Evolutionary conservation across 2,888 invertebrate species (phyloP).

Genomic region (Drosophila neoperkinsi): DNA sequence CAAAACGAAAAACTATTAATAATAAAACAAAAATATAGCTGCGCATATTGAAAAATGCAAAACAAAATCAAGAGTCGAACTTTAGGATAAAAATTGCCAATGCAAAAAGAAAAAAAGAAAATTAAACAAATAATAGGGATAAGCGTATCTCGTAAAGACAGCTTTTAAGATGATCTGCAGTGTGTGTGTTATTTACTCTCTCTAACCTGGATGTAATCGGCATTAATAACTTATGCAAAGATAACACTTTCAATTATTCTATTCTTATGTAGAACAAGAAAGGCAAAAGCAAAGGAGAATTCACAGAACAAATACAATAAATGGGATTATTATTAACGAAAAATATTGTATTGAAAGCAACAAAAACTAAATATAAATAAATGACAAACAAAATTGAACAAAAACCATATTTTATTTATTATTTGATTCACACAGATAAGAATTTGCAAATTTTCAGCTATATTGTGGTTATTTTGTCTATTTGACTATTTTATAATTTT

Average conservation of each 20-base stretch:
- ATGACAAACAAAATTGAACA: conserved; percentile 40
- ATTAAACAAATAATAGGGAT: neutral
- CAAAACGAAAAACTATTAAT: conserved; percentile 8
- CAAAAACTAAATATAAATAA: conserved; percentile 51
- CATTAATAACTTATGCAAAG: conserved; percentile 5
- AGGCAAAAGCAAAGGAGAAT: conserved; percentile 33
- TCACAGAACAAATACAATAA: conserved; percentile 48
- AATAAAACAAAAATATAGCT: conserved; percentile 26
- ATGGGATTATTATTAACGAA: conserved; percentile 49
- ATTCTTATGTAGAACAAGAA: conserved; percentile 38
- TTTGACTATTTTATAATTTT: neutral
- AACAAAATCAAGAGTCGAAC: conserved; percentile 53
- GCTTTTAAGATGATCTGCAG: conserved; percentile 38
- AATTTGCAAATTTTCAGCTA: conserved; percentile 12
- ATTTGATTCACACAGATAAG: neutral
- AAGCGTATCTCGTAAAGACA: conserved; percentile 19
- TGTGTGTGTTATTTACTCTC: conserved; percentile 10
- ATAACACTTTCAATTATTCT: conserved; percentile 32
- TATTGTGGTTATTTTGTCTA: conserved; percentile 13
- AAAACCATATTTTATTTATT: neutral
- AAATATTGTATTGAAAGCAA: conserved; percentile 58
- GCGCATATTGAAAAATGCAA: conserved; percentile 40
- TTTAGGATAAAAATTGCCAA: conserved; percentile 44
- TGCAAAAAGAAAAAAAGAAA: neutral
- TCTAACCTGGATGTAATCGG: conserved; percentile 9